Evolutionary conservation across 1,140 invertebrate species (phyloP).

Genomic region (Whitmania pigra): DNA sequence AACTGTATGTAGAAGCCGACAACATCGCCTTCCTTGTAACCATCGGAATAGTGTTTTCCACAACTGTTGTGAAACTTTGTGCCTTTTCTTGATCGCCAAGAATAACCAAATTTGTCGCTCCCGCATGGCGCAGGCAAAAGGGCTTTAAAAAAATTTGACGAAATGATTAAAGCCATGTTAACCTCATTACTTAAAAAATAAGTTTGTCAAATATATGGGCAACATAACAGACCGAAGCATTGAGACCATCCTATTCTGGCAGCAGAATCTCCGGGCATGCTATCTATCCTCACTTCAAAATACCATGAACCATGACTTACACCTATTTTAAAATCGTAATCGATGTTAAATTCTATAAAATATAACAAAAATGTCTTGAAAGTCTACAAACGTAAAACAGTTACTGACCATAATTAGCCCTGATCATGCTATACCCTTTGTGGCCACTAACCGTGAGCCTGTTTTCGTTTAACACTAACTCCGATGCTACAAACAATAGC

Average conservation of each 20-base stretch:
- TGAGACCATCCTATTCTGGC: slow-evolving; percentile 87
- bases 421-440: slow-evolving; percentile 90
- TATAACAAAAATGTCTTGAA: not conserved
- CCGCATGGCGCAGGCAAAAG: slow-evolving; percentile 64
- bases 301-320: slow-evolving; percentile 80
- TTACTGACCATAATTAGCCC: slow-evolving; percentile 75
- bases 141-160: slow-evolving; percentile 56
- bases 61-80: slow-evolving; percentile 84
- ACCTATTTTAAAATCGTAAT: slow-evolving; percentile 45
- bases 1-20: slow-evolving; percentile 77
- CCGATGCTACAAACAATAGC: slow-evolving; percentile 53
- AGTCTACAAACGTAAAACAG: not conserved
- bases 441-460: slow-evolving; percentile 82
- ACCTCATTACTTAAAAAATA: not conserved
- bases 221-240: slow-evolving; percentile 38
- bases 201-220: not conserved
- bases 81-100: slow-evolving; percentile 81
- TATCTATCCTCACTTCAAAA: slow-evolving; percentile 80
- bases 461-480: slow-evolving; percentile 83
- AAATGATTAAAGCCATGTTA: not conserved
- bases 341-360: not conserved
- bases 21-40: slow-evolving; percentile 81
- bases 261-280: slow-evolving; percentile 84
- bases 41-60: slow-evolving; percentile 74
- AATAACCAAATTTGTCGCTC: slow-evolving; percentile 97